Conservation (phyloP, 2,113 vertebrate genomes). For the Nothocercus nigrocapillus region DNA sequence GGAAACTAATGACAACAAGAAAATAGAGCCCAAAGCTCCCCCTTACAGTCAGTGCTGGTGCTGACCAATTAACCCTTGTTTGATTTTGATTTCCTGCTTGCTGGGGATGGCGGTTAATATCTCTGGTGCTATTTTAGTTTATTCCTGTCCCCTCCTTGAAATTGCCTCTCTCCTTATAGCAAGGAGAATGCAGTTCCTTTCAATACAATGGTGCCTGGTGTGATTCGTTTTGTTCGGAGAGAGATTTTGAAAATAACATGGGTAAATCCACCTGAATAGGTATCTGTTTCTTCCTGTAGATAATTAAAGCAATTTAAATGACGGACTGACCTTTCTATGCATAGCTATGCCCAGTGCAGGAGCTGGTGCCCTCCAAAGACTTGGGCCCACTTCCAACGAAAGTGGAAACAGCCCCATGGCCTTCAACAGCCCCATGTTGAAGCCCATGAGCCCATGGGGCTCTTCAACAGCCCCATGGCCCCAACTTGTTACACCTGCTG, state of each 20-base stretch:
- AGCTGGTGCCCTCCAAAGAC: background rate
- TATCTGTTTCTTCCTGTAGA: background rate
- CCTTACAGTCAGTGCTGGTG: background rate
- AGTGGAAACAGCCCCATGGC: background rate
- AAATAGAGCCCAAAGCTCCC: slow-evolving; percentile 30
- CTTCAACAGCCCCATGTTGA: background rate
- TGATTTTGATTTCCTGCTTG: slow-evolving; percentile 14
- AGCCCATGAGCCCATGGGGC: no score
- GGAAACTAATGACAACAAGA: slow-evolving; percentile 55
- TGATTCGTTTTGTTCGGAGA: background rate
- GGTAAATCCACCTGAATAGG: background rate
- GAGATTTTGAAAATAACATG: background rate
- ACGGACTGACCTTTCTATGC: rapidly evolving
- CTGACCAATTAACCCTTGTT: slow-evolving; percentile 47
- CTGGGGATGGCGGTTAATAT: background rate
- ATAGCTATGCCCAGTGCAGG: background rate
- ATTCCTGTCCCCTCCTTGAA: background rate
- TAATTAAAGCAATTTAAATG: background rate
- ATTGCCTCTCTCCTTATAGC: background rate
- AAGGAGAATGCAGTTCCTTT: background rate
- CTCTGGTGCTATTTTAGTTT: background rate
- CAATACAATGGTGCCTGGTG: background rate
- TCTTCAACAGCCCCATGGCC: no score
- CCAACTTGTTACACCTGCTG: slow-evolving; percentile 13
- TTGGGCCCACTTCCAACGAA: background rate